These are phyloP conservation scores for Gadus chalcogrammus DNA, from an alignment of 2,113 vertebrate species.

Conservation along the genomic window DNA sequence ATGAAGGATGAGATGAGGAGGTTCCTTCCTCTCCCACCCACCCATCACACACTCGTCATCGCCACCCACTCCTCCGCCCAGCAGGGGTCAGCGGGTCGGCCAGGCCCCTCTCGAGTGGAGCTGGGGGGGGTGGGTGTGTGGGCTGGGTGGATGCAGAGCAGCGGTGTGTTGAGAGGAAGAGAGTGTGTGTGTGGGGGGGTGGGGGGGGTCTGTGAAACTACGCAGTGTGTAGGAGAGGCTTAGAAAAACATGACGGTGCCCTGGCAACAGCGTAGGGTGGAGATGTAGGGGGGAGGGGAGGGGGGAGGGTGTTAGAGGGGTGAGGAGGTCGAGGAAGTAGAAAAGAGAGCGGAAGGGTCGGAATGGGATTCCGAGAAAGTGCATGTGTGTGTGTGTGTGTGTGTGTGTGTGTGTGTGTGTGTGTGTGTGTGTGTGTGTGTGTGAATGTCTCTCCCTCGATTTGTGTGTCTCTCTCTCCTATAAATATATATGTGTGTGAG, in stretches of 20 bases:
- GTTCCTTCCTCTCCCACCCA: too few relatives aligned
- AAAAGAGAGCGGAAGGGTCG: background rate
- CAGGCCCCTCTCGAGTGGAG: too few relatives aligned
- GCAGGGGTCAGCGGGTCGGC: conserved; percentile 52
- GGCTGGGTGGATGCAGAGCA: conserved; percentile 37
- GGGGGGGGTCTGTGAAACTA: conserved; percentile 73
- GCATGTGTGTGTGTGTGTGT: background rate
- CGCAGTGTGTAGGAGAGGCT: conserved; percentile 78
- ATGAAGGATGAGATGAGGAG: too few relatives aligned
- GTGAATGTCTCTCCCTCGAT: background rate
- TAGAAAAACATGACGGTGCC: conserved; percentile 71
- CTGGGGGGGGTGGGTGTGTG: conserved; percentile 46
- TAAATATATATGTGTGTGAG: conserved; percentile 22
- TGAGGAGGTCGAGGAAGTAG: conserved; percentile 40
- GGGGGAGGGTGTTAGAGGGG: conserved; percentile 49
- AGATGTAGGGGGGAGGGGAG: conserved; percentile 39
- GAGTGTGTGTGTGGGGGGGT: conserved; percentile 48
- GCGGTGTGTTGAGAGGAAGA: conserved; percentile 56
- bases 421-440: too few relatives aligned
- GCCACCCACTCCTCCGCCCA: conserved; percentile 48
- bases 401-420: background rate
- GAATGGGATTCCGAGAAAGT: background rate
- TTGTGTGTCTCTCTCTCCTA: background rate
- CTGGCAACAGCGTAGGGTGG: conserved; percentile 58
- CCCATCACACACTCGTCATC: too few relatives aligned